These are phyloP conservation scores for Drosophila novamexicana DNA, from an alignment of 1,140 invertebrate genomes.

Conservation along the genomic window DNA sequence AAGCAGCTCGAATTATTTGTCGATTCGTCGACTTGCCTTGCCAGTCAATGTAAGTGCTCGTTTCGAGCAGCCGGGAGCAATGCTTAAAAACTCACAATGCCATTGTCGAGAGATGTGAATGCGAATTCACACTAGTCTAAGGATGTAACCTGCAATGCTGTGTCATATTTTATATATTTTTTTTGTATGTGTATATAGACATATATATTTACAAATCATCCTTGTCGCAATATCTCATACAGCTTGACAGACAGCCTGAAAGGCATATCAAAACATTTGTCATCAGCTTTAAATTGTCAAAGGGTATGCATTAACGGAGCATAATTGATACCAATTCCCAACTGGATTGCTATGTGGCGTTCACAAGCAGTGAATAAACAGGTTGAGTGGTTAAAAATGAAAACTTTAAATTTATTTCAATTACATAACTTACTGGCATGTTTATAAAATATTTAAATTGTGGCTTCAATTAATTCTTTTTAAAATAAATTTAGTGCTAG, in stretches of 20 bases:
- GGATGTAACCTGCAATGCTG: not conserved
- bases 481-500: no score
- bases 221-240: not conserved
- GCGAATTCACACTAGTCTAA: not conserved
- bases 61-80: not conserved
- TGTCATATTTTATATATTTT: not conserved
- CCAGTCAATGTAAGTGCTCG: not conserved
- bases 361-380: no score
- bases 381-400: no score
- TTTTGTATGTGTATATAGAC: not conserved
- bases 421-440: no score
- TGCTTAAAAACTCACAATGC: no score
- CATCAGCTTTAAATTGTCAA: not conserved
- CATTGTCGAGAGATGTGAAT: not conserved
- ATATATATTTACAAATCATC: not conserved
- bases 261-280: not conserved
- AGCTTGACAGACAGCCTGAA: not conserved
- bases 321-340: no score
- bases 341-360: no score
- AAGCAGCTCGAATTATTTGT: constrained; percentile 8
- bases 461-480: no score
- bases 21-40: not conserved
- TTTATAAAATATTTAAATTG: no score
- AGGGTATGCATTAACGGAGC: no score
- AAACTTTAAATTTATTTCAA: no score